Base-by-base conservation (phyloP, 2,888 invertebrate genomes). In the Sarcophaga rosellei region DNA sequence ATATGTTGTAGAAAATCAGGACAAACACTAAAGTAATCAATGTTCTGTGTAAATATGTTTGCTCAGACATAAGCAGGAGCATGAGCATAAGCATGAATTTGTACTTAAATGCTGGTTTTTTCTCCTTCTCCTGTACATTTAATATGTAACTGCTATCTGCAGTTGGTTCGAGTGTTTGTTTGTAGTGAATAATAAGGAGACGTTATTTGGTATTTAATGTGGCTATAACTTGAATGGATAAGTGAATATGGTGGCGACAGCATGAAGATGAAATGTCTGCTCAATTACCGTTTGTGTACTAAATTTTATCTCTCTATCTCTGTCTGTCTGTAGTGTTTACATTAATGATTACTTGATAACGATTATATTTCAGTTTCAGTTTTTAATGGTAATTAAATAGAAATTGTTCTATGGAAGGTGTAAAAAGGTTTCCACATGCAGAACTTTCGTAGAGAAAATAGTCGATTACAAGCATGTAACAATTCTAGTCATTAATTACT, bases 1-100 rank as follows among this genome's bases (percentile, higher is more conserved):
- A 35, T 35, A 35, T 35, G 35, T 35, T 35, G 74, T 21, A 45
- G 4, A 25, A 79, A 84, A 79, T 65, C 62, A 84, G 78, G 57
- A 68, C 82, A 75, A 84, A 59, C 47, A 79, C 84, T 84, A 69
- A 79, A 79, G 59, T 65, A 84, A 59, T 74, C 79, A 79, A 63
- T 74, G 78, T 74, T 74, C 73, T 75, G 79, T 74, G 35, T 35
- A 35, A 74, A 77, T 77, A 20, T 79, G 59, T 69, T 59, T 63
- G 61, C 35, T 74, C 59, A 79, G 25, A 17, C 17, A 65, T 65
- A 15, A 65, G 17, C 17, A 35, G 35, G 35, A 35, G 35, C 35
- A 25, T 25, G 17, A 17, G 77, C 62, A 70, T 77, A 12, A 73
- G 44, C 69, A 66, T 63, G 53, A 66, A 35, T 25, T 59, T 72